Base-by-base conservation (phyloP, 2,888 invertebrate genomes). In the Parochlus steinenii region DNA sequence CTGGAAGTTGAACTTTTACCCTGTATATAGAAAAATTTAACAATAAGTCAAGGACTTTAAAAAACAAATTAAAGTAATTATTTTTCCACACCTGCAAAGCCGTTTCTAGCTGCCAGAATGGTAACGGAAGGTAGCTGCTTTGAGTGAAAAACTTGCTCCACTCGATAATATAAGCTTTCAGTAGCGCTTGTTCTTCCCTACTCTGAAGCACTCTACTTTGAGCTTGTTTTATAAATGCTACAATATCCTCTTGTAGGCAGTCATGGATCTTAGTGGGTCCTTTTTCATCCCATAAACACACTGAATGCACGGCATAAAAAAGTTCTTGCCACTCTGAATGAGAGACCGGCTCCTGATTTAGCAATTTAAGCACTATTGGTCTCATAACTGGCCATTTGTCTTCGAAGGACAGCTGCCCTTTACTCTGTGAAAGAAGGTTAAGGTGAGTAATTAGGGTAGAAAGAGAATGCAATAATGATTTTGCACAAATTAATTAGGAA, bases 61-160 rank as follows among this genome's bases (percentile, higher is more conserved):
- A n/a, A n/a, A n/a, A n/a, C n/a, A 22, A 22, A 22, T 6, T 22
- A 8, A 8, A 8, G 6, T 6, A 27, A 14, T 10, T 14, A 27
- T 11, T 10, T 2, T 27, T 12, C 5, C 47, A 23, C 55, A 42
- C 77, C 38, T 77, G 75, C 25, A 92, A 69, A 37, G 85, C 74
- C 43, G 76, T 76, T 62, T 95, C 93, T 45, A 97, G 63, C 54
- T 90, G 89, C 39, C 81, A 73, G 64, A 97, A 97, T 12, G 95
- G 95, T 45, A 90, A 82, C 2, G 95, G 95, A 49, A 97, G 65
- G 62, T 95, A 97, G 55, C 86, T 83, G 59, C 95, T 93, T 56
- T 98, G 97, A 4, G 90, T 86, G 55, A 93, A 95, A 64, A 95
- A 98, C 54, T 90, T 92, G 32, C 89, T 73, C 98, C 98, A 99